Evolutionary conservation across 1,140 invertebrate genomes (phyloP).

Genomic region (Mesaphorura yosii): DNA sequence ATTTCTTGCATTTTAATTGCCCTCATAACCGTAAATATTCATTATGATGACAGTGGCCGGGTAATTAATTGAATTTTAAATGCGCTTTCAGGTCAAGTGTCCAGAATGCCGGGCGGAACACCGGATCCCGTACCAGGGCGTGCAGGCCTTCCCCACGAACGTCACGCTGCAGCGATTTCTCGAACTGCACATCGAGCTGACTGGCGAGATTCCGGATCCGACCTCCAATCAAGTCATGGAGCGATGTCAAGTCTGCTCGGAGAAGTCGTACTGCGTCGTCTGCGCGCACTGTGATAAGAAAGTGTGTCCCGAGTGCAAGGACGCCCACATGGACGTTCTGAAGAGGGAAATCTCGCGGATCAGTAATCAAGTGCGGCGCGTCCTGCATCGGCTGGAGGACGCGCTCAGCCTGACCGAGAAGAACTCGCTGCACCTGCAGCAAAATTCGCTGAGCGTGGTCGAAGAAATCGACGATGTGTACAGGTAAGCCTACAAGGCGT

Average conservation of each 20-base stretch:
- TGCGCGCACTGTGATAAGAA: slow-evolving; percentile 93
- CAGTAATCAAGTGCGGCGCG: slow-evolving; percentile 74
- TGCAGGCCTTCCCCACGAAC: slow-evolving; percentile 90
- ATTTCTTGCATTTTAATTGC: no score
- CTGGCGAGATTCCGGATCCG: slow-evolving; percentile 76
- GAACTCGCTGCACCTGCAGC: slow-evolving; percentile 67
- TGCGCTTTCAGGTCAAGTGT: slow-evolving; percentile 71
- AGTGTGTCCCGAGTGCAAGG: slow-evolving; percentile 78
- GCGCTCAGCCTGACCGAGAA: slow-evolving; percentile 70
- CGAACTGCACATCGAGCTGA: slow-evolving; percentile 78
- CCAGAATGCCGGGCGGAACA: slow-evolving; percentile 97
- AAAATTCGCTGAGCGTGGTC: slow-evolving; percentile 69
- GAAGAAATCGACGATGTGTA: slow-evolving; percentile 88
- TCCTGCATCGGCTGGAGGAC: slow-evolving; percentile 72
- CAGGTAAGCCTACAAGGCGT: slow-evolving; percentile 19
- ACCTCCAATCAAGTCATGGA: slow-evolving; percentile 53
- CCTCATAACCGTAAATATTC: no score
- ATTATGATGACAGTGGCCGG: no score
- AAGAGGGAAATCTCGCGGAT: slow-evolving; percentile 85
- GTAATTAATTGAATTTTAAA: background rate
- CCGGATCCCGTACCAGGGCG: slow-evolving; percentile 88
- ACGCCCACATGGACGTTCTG: slow-evolving; percentile 89
- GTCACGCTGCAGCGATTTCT: slow-evolving; percentile 89
- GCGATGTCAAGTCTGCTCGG: slow-evolving; percentile 64
- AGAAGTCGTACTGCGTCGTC: slow-evolving; percentile 76